Base-by-base conservation (phyloP, 2,113 vertebrate species). In the Columba livia region DNA sequence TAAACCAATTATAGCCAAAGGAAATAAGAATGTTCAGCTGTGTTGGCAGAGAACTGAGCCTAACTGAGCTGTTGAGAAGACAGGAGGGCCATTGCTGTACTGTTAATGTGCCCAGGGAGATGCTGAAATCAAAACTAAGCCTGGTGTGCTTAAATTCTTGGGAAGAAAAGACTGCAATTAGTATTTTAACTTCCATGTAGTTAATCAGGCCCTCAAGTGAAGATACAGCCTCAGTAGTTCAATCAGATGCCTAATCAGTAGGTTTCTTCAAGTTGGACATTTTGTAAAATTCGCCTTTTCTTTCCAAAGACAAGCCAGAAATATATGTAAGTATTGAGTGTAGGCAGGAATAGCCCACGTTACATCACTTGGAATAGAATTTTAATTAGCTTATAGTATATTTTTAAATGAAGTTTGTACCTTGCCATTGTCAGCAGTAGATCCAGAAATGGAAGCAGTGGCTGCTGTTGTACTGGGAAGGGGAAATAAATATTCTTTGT, bases 401-500 rank as follows among this genome's bases (percentile, higher is more conserved):
- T 78, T 88, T 90, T 44, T 74, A 77, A 89, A 62, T 81, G 1
- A 71, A 73, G 11, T 42, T 86, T 56, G 5, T 91, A 48, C 48
- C 62, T 93, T 92, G 71, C 26, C n/a, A 5, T 28, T 74, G 29
- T 32, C 56, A 90, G 32, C 36, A 66, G 36, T 57, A 75, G 48
- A n/a, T 48, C 65, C 32, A 32, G 91, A 95, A 86, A 70, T 67
- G 42, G 65, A 91, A 64, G 50, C 11, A n/a, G 9, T 36, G 71
- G 40, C 74, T 85, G 57, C 83, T 87, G 10, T 74, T 95, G 36
- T 57, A 48, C 26, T 73, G n/a, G 0, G 42, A 92, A 50, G 28
- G 73, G 51, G 23, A 91, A 89, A 77, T 94, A 93, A 96, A 83
- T 85, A 79, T 24, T 84, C 42, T n/a, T 75, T 93, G 48, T 61